Evolutionary conservation across 2,797 vertebrate genomes (phyloP).

Genomic region (Coregonus sp.): DNA sequence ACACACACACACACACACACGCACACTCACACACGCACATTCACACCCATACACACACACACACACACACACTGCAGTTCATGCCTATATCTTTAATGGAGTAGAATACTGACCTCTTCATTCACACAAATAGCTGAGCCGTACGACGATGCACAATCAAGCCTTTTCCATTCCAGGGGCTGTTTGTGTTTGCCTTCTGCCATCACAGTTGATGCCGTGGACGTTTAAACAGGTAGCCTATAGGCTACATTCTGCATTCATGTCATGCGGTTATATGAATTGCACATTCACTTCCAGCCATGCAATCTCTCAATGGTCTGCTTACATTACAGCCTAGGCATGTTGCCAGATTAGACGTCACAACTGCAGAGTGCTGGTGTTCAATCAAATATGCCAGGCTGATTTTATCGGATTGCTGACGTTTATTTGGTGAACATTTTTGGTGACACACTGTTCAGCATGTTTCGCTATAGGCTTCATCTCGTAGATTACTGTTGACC

Average conservation of each 20-base stretch:
- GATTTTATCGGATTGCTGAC: neutral
- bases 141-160: too few species aligned
- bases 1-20: neutral
- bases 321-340: neutral
- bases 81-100: too few species aligned
- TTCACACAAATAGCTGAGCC: too few species aligned
- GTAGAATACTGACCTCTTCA: too few species aligned
- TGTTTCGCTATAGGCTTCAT: neutral
- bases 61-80: too few species aligned
- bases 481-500: too few species aligned
- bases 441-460: neutral
- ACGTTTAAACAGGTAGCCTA: too few species aligned
- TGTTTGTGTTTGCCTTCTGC: too few species aligned
- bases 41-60: neutral
- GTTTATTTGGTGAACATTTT: neutral
- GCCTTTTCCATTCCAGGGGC: too few species aligned
- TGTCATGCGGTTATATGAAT: too few species aligned
- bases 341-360: neutral
- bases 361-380: neutral
- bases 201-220: too few species aligned
- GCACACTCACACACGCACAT: neutral
- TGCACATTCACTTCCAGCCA: neutral
- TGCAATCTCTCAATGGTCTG: neutral
- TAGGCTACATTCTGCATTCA: too few species aligned
- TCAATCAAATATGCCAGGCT: neutral